Base-by-base conservation (phyloP, 2,113 vertebrate genomes). In the Coreoperca whiteheadi region DNA sequence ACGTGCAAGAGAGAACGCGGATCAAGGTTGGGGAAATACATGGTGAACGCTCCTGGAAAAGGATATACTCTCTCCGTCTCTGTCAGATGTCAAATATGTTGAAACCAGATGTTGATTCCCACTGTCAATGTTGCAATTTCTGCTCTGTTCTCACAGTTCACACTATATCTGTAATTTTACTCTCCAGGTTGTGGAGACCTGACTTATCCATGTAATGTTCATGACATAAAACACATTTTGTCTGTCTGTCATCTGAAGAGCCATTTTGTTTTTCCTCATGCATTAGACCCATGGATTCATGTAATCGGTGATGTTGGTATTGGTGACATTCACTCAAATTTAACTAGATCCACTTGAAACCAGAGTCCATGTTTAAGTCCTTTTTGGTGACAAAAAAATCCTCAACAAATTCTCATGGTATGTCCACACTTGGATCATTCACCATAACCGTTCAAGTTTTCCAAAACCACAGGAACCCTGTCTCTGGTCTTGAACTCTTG, bases 31-130 rank as follows among this genome's bases (percentile, higher is more conserved):
- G 75, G 81, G 66, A 82, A 87, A 80, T 79, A 73, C 86, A 87
- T 14, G 73, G 73, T 59, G 78, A 91, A 71, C 6, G 21, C 88
- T 82, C 57, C 83, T 84, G 3, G 80, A 91, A 77, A 59, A 59
- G 61, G 57, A 64, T 67, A 70, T 68, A 10, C 56, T 76, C 48
- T 87, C 59, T 51, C 20, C 0, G 37, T 81, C 86, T 82, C 60
- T 56, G 53, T 91, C 82, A 89, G 32, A 83, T 61, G 65, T 89
- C 83, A 81, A 60, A 89, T 64, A 92, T 89, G 81, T 87, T 72
- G 39, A 90, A 91, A 90, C 83, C 93, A 93, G 93, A 93, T 94
- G 93, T 86, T 43, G 61, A 79, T 46, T 86, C 67, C 41, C 71
- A 28, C 78, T 48, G 60, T 77, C 76, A 43, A 34, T 43, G 7